phyloP scores from a whole-genome alignment of 2,113 vertebrate species.

The Zapus hudsonius region DNA sequence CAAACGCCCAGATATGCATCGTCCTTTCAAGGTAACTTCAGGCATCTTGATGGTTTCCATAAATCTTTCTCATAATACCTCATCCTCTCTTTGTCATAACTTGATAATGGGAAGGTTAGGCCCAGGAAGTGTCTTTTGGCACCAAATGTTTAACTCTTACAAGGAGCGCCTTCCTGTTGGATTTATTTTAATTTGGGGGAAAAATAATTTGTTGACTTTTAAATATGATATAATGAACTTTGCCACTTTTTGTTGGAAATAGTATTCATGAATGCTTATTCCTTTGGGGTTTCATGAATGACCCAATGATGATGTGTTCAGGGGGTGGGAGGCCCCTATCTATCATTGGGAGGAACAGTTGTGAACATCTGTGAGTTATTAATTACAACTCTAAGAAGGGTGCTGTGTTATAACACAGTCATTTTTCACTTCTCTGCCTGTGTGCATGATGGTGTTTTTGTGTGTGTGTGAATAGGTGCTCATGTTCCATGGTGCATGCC shows the following conservation, averaged over 20 bases:
- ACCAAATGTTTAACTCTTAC: neutral
- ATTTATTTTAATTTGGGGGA: neutral
- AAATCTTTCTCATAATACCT: conserved; percentile 67
- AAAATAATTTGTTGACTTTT: too few species aligned
- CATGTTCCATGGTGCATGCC: too few species aligned
- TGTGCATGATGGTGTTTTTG: too few species aligned
- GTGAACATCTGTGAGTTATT: neutral
- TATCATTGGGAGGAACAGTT: neutral
- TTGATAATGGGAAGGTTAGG: neutral
- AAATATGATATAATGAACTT: neutral
- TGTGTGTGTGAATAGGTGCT: too few species aligned
- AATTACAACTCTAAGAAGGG: neutral
- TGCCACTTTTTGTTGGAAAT: neutral
- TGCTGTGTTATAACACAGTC: neutral
- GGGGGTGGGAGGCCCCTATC: neutral
- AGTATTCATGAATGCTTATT: neutral
- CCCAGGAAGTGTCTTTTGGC: neutral
- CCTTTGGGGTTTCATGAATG: neutral
- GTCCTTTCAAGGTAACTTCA: conserved; percentile 96
- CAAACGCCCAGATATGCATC: conserved; percentile 93
- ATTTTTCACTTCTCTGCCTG: neutral
- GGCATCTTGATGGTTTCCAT: conserved; percentile 74
- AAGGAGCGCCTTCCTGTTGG: neutral
- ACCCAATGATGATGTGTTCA: neutral
- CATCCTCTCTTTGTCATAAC: neutral